Evolutionary conservation across 2,113 vertebrate genomes (phyloP).

Genomic region (Recurvirostra avosetta): DNA sequence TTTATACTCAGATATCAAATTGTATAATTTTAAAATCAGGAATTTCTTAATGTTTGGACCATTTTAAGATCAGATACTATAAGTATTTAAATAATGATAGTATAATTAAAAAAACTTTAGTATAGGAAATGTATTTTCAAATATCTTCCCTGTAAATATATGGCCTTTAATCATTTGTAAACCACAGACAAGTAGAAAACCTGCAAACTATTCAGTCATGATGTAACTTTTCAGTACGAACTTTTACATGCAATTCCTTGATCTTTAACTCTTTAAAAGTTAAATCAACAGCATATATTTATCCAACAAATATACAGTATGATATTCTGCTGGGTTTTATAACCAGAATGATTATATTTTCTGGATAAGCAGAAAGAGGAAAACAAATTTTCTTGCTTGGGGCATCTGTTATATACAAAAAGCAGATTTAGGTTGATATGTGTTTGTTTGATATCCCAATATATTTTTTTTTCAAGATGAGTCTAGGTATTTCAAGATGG

Average conservation of each 20-base stretch:
- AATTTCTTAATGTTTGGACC: not conserved
- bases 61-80: not conserved
- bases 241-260: not conserved
- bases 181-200: not conserved
- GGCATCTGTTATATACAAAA: not conserved
- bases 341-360: not conserved
- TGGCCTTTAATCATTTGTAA: not conserved
- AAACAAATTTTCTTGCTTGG: not conserved
- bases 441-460: not conserved
- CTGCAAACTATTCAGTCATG: not conserved
- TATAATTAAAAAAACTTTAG: not conserved
- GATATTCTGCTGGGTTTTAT: not conserved
- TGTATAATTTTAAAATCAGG: not conserved
- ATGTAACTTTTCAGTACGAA: not conserved
- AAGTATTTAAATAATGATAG: not conserved
- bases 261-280: not conserved
- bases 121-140: not conserved
- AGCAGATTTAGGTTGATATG: not conserved
- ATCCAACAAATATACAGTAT: not conserved
- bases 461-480: not conserved
- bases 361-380: not conserved
- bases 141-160: not conserved
- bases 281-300: fast-evolving
- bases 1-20: not conserved
- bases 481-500: not conserved